phyloP scores from a whole-genome alignment of 2,797 vertebrate genomes.

The Myotis myotis region DNA sequence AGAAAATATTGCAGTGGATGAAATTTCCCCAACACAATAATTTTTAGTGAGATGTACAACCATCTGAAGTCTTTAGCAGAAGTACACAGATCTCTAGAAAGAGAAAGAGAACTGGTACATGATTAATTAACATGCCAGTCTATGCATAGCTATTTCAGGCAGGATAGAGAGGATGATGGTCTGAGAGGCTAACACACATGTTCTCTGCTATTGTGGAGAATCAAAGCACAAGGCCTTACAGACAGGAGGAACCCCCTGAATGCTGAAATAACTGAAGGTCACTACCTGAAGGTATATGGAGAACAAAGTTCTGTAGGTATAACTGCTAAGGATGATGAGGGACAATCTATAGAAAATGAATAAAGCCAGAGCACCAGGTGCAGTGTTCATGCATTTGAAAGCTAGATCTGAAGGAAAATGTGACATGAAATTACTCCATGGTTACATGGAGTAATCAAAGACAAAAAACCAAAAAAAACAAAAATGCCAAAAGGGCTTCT shows the following conservation, averaged over 20 bases:
- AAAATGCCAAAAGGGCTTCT: conserved; percentile 1
- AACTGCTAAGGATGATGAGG: conserved; percentile 50
- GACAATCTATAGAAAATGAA: conserved; percentile 48
- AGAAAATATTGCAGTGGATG: conserved; percentile 22
- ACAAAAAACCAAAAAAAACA: background rate
- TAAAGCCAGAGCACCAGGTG: conserved; percentile 40
- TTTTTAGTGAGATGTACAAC: conserved; percentile 2
- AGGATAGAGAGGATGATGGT: conserved; percentile 18
- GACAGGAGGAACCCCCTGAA: background rate
- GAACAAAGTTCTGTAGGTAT: conserved; percentile 64
- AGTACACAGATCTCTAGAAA: background rate
- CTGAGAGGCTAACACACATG: background rate
- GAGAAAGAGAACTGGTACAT: background rate
- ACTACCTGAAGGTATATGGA: conserved; percentile 41
- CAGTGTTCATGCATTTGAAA: background rate
- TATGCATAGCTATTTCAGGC: conserved; percentile 19
- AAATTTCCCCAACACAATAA: background rate
- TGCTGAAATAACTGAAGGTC: conserved; percentile 30
- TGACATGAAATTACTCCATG: conserved; percentile 42
- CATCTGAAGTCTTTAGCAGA: conserved; percentile 6
- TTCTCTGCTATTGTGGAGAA: conserved; percentile 4
- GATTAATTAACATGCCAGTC: background rate
- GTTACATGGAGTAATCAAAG: background rate
- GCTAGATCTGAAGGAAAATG: conserved; percentile 50
- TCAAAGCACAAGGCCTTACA: conserved; percentile 7